Base-by-base conservation (phyloP, 1,140 invertebrate genomes). In the Trichogramma pretiosum region DNA sequence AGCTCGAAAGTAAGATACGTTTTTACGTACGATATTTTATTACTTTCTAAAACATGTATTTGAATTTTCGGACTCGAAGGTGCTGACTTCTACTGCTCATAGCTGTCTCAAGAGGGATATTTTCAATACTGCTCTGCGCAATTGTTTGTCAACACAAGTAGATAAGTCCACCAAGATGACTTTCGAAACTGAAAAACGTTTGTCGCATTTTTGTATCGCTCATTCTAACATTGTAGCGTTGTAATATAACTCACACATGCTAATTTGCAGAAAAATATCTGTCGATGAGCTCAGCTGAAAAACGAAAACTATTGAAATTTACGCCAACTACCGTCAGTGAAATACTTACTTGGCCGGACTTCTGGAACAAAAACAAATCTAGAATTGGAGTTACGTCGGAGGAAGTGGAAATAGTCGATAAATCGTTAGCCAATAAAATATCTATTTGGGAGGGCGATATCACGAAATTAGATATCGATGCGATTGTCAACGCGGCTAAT, bases 401-500 rank as follows among this genome's bases (percentile, higher is more conserved):
- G 42, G 45, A 60, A 30, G 56, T 72, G 23, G 68, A 74, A 49
- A 50, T 68, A 17, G 63, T 64, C 2, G 62, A 77, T 54, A 52
- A 57, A 23, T 55, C 62, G 3, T 51, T 85, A 9, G 68, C 74
- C n/a, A 61, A 76, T 10, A 84, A 82, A 64, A 68, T 87, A 17
- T 81, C 80, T 3, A 65, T 85, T 42, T 86, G 77, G 72, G 68
- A 72, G 64, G 89, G 89, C 9, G 89, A 93, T 64, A 93, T 95
- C n/a, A 93, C 90, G 1, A 75, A 74, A 33, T 69, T 95, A 10
- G 85, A 89, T 77, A 78, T 93, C 46, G 90, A 93, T 77, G 87
- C 80, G 3, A 92, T 96, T 61, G 89, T 92, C 0, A 96, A 95
- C 79, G 92, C 91, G 38, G 91, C 92, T 2, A 95, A 96, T 70